These are phyloP conservation scores for Sarcophaga subvicina DNA, from an alignment of 2,888 invertebrate species.

Conservation along the genomic window DNA sequence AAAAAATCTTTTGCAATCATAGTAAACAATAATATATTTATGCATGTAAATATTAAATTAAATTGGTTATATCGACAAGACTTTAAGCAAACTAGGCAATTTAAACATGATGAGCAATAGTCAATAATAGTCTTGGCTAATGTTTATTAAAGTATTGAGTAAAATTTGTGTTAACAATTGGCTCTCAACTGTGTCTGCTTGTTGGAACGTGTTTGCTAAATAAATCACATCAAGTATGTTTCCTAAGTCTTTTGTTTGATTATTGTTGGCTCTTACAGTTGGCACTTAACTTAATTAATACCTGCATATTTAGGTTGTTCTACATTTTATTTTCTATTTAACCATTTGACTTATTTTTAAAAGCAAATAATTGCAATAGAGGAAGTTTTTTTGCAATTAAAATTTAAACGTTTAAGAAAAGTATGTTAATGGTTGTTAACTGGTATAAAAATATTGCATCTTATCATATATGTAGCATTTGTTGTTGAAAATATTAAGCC, in stretches of 20 bases:
- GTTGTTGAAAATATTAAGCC: no score
- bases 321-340: no score
- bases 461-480: no score
- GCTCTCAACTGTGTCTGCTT: conserved; percentile 36
- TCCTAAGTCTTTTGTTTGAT: conserved; percentile 43
- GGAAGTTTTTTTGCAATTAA: no score
- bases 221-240: neutral
- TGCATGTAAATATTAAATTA: conserved; percentile 25
- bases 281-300: no score
- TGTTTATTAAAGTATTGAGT: conserved; percentile 37
- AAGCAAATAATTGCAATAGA: no score
- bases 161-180: conserved; percentile 55
- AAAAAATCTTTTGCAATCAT: conserved; percentile 20
- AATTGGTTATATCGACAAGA: conserved; percentile 8
- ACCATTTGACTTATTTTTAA: no score
- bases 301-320: no score
- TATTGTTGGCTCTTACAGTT: neutral
- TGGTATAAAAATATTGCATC: no score
- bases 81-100: conserved; percentile 27
- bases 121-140: conserved; percentile 5
- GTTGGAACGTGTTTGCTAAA: neutral
- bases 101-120: conserved; percentile 8
- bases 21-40: neutral
- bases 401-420: no score
- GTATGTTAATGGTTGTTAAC: no score